Percentiles rank a stretch among this genome's conserved stretches.
These are phyloP conservation scores for Idris sp. DNA, from an alignment of 1,140 invertebrate species.

Conservation along the genomic window DNA sequence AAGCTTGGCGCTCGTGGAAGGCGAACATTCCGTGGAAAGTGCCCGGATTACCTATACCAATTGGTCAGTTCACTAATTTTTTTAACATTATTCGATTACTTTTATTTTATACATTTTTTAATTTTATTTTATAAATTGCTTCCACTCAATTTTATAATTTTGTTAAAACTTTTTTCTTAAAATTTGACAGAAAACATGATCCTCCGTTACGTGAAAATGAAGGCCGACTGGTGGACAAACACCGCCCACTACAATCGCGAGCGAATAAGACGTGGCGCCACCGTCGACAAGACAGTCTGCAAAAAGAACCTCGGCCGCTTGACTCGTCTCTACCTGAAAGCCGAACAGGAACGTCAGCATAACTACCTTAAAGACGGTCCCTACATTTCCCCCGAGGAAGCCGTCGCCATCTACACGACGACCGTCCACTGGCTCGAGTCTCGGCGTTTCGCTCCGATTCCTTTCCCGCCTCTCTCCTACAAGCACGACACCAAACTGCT, in stretches of 20 bases:
- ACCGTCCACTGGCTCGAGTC: conserved; percentile 99
- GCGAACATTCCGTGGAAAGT: conserved; percentile 99
- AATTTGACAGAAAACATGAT: conserved; percentile 99
- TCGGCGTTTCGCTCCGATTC: conserved; percentile 97
- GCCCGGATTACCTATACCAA: conserved; percentile 98
- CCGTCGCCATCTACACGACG: conserved; percentile 99
- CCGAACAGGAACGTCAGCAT: conserved; percentile 99
- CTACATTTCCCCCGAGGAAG: conserved; percentile 99
- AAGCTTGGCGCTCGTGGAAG: conserved; percentile 99
- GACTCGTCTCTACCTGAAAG: conserved; percentile 97
- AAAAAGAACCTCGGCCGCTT: conserved; percentile 99
- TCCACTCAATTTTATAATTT: too few relatives aligned
- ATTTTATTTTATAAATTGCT: too few relatives aligned
- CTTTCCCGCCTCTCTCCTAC: conserved; percentile 98
- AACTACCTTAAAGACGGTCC: conserved; percentile 99
- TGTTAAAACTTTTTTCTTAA: too few relatives aligned
- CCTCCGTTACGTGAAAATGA: conserved; percentile 99
- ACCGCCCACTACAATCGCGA: conserved; percentile 99
- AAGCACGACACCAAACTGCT: conserved; percentile 99
- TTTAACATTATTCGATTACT: too few relatives aligned
- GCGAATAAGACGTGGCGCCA: conserved; percentile 93
- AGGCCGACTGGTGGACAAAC: conserved; percentile 99
- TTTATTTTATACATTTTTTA: too few relatives aligned
- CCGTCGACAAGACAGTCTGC: conserved; percentile 99
- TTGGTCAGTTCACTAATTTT: conserved; percentile 73